These are phyloP conservation scores for Xestia xanthographa DNA, from an alignment of 2,888 invertebrate species.

Conservation along the genomic window DNA sequence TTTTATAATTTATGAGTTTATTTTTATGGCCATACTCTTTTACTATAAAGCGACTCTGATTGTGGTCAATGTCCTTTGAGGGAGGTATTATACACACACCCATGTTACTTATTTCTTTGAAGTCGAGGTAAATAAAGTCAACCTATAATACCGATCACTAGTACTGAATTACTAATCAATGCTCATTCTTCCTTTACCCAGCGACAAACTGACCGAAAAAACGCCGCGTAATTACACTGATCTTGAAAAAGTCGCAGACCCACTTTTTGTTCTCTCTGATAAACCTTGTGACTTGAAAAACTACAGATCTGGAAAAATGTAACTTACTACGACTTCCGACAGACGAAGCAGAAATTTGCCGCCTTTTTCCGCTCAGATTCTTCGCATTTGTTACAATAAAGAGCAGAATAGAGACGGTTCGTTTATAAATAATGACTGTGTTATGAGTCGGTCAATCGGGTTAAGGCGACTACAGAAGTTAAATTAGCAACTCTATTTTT, in stretches of 20 bases:
- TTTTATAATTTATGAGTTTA: no score
- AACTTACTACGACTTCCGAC: background rate
- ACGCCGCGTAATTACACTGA: background rate
- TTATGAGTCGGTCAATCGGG: background rate
- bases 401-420: background rate
- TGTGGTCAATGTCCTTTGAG: no score
- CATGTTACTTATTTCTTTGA: no score
- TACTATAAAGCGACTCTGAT: no score
- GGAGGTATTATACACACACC: no score
- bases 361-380: constrained; percentile 4
- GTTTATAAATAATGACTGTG: background rate
- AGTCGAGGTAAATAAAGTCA: no score
- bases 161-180: background rate
- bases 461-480: no score
- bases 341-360: constrained; percentile 9
- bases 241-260: background rate
- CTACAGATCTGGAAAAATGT: background rate
- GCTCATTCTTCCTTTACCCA: background rate
- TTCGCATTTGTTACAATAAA: background rate
- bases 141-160: no score
- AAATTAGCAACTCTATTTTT: no score
- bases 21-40: no score
- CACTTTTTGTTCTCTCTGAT: constrained; percentile 5
- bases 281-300: constrained; percentile 23
- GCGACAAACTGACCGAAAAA: background rate